Percentiles rank a stretch among this genome's conserved stretches.
phyloP scores from a whole-genome alignment of 2,888 invertebrate genomes.

The Aphodius granarius region DNA sequence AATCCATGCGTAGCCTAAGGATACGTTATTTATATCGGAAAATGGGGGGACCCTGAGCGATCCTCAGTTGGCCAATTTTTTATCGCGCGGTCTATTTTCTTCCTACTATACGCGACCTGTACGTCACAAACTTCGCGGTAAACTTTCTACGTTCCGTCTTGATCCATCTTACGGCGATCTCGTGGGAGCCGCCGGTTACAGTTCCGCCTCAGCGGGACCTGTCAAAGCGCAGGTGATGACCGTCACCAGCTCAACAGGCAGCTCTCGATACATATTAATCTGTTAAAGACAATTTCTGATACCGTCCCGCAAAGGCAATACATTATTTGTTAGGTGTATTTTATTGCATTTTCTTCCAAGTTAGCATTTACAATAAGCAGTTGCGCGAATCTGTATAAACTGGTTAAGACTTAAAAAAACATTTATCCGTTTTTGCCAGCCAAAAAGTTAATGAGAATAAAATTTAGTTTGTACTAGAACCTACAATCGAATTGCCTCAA shows the following conservation, averaged over 20 bases:
- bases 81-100: constrained; percentile 20
- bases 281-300: constrained; percentile 24
- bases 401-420: no score
- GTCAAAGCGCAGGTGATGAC: constrained; percentile 30
- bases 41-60: no score
- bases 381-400: no score
- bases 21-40: constrained; percentile 23
- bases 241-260: constrained; percentile 34
- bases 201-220: constrained; percentile 24
- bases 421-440: no score
- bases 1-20: background rate
- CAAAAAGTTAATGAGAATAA: no score
- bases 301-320: constrained; percentile 30
- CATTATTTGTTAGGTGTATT: constrained; percentile 28
- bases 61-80: constrained; percentile 24
- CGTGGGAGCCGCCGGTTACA: constrained; percentile 13
- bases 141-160: constrained; percentile 30
- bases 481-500: background rate
- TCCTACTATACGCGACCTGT: constrained; percentile 3
- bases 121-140: constrained; percentile 21
- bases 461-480: background rate
- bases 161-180: constrained; percentile 18
- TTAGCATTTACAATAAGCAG: no score
- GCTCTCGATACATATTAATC: constrained; percentile 27
- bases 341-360: background rate